These are phyloP conservation scores for Papilio elwesi DNA, from an alignment of 2,888 invertebrate species.

Conservation along the genomic window DNA sequence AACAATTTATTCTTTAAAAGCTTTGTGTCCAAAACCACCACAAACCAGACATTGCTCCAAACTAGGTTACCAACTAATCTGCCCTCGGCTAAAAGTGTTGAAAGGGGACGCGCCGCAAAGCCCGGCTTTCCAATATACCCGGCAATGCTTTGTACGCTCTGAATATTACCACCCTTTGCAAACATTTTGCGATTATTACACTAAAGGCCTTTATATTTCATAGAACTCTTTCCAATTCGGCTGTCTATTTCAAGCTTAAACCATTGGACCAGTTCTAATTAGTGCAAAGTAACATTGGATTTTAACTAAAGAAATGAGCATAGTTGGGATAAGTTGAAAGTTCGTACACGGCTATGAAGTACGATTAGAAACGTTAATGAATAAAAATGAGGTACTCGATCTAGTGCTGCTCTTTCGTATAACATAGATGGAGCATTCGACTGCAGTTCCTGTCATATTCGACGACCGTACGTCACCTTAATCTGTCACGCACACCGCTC, in stretches of 20 bases:
- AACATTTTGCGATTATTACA: conserved; percentile 6
- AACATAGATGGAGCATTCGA: conserved; percentile 14
- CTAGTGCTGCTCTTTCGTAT: too few species aligned
- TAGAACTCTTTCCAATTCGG: not conserved
- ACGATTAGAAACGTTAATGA: too few species aligned
- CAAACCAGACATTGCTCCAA: not conserved
- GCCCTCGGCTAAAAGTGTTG: conserved; percentile 11
- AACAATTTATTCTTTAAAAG: not conserved
- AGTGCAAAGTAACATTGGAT: too few species aligned
- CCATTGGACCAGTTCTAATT: too few species aligned
- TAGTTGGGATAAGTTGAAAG: too few species aligned
- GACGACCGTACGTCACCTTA: conserved; percentile 47
- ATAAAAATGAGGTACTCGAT: too few species aligned
- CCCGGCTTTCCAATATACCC: conserved; percentile 25
- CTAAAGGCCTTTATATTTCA: not conserved
- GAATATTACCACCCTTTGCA: conserved; percentile 10
- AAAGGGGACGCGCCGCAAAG: conserved; percentile 14
- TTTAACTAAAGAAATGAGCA: too few species aligned
- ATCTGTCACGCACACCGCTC: conserved; percentile 50
- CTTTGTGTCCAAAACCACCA: not conserved
- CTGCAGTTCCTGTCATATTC: conserved; percentile 39
- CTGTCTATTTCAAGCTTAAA: too few species aligned
- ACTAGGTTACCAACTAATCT: conserved; percentile 12
- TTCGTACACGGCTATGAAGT: too few species aligned
- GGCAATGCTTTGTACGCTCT: conserved; percentile 13